Evolutionary conservation across 2,888 invertebrate species (phyloP).

Genomic region (Linyphia triangularis): DNA sequence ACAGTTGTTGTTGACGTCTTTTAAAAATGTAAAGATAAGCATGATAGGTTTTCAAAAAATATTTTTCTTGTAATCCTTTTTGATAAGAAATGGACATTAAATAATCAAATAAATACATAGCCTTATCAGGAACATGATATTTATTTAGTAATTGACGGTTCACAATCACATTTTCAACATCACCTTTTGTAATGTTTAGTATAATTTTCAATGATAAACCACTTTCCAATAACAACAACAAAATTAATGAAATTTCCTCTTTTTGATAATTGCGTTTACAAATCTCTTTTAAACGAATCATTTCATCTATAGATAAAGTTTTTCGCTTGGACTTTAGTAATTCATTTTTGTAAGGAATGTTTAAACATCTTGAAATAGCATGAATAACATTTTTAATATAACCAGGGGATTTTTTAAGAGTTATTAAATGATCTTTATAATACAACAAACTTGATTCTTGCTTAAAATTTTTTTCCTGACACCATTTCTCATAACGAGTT

Average conservation of each 20-base stretch:
- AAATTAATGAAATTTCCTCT: background rate
- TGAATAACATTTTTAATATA: conserved; percentile 12
- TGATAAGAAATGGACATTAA: background rate
- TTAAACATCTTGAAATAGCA: background rate
- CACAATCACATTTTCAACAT: background rate
- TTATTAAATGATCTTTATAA: background rate
- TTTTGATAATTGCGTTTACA: background rate
- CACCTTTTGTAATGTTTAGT: background rate
- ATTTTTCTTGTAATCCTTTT: background rate
- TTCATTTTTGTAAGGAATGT: background rate
- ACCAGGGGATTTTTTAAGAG: background rate
- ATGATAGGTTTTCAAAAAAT: conserved; percentile 4
- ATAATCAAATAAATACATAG: background rate
- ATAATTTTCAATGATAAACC: background rate
- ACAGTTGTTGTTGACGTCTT: background rate
- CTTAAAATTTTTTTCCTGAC: background rate
- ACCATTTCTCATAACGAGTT: conserved; percentile 26
- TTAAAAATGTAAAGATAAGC: conserved; percentile 1
- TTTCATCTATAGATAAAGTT: background rate
- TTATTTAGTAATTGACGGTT: background rate
- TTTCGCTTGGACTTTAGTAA: background rate
- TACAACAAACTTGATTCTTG: background rate
- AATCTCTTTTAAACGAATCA: background rate
- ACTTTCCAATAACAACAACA: background rate
- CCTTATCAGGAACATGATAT: background rate